Percentiles rank a stretch among this genome's conserved stretches.
Evolutionary conservation across 2,113 vertebrate species (phyloP).

Genomic region (Aphyosemion australe): DNA sequence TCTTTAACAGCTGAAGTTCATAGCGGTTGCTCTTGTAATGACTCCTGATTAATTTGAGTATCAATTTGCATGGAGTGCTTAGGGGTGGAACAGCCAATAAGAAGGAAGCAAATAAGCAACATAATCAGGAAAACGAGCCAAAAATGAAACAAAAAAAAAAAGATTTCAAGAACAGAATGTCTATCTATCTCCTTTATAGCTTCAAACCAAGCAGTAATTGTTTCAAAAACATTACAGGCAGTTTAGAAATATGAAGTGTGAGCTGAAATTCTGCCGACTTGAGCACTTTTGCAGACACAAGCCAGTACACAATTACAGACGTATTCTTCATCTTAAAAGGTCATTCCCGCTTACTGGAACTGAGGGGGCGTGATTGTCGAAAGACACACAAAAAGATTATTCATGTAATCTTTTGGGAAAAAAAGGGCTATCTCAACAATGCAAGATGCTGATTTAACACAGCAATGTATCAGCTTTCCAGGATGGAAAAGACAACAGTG

Average conservation of each 20-base stretch:
- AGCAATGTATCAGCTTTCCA: slow-evolving; percentile 1
- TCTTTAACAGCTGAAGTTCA: slow-evolving; percentile 34
- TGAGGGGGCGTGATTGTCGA: neutral
- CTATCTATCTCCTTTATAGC: too few relatives aligned
- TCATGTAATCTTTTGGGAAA: slow-evolving; percentile 44
- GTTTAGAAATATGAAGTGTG: neutral
- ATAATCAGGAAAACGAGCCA: neutral
- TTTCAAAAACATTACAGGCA: neutral
- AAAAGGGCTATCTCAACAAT: slow-evolving; percentile 17
- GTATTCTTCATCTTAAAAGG: slow-evolving; percentile 29
- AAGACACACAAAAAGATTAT: slow-evolving; percentile 17
- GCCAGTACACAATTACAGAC: slow-evolving; percentile 10
- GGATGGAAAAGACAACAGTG: slow-evolving; percentile 3
- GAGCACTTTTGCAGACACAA: neutral
- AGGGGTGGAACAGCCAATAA: slow-evolving; percentile 22
- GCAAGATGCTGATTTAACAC: slow-evolving; percentile 32
- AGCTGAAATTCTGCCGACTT: neutral
- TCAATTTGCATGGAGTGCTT: neutral
- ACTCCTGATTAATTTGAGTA: neutral
- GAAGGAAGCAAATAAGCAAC: neutral
- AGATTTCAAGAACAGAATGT: neutral
- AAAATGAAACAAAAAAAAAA: neutral
- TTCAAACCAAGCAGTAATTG: neutral
- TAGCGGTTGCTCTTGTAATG: slow-evolving; percentile 5
- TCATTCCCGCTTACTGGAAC: slow-evolving; percentile 51